These are phyloP conservation scores for Rhizomys pruinosus DNA, from an alignment of 2,113 vertebrate genomes.

Conservation along the genomic window DNA sequence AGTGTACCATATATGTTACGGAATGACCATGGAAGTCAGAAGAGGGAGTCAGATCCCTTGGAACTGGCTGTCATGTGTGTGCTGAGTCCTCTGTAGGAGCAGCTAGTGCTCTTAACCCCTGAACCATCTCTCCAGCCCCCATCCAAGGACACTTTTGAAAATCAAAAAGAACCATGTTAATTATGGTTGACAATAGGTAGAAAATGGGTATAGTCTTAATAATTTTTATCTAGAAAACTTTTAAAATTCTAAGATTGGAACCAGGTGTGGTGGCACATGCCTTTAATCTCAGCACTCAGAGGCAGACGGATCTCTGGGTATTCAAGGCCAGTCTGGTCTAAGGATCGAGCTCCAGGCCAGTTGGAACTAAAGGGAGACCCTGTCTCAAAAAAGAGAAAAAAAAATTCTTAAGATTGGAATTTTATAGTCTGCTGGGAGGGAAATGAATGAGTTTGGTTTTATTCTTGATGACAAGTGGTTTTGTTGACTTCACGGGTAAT, in stretches of 20 bases:
- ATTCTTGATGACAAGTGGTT: slow-evolving; percentile 47
- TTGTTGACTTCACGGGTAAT: slow-evolving; percentile 30
- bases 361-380: no score
- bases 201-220: background rate
- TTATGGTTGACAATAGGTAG: background rate
- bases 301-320: no score
- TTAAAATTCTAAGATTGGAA: slow-evolving; percentile 18
- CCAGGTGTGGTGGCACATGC: no score
- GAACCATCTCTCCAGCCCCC: background rate
- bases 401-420: background rate
- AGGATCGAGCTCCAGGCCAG: no score
- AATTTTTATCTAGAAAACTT: background rate
- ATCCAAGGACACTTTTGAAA: background rate
- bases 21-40: no score
- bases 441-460: slow-evolving; percentile 50
- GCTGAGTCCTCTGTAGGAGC: background rate
- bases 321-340: no score
- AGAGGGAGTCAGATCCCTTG: no score
- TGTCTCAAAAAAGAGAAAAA: no score
- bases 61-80: no score
- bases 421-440: slow-evolving; percentile 19
- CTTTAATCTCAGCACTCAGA: no score
- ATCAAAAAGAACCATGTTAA: background rate
- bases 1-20: no score
- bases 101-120: background rate